Conservation (phyloP, 1,140 invertebrate species). For the Ceratina japonica region DNA sequence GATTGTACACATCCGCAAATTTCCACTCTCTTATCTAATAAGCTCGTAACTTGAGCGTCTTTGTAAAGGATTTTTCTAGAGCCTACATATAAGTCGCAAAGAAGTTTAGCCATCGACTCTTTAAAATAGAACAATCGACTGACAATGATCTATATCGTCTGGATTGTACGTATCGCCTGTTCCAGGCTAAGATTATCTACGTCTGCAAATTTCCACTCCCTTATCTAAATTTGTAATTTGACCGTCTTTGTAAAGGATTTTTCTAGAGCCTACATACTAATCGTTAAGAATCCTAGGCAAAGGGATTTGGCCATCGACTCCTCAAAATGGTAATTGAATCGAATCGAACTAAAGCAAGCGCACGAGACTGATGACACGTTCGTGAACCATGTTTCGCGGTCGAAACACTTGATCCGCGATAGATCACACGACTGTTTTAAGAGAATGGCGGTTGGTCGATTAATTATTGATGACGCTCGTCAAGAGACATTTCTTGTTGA, state of each 20-base stretch:
- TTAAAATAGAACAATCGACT: too few species aligned
- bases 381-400: too few species aligned
- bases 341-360: background rate
- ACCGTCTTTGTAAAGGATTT: slow-evolving; percentile 18
- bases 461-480: slow-evolving; percentile 29
- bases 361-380: background rate
- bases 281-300: background rate
- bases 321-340: too few species aligned
- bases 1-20: slow-evolving; percentile 40
- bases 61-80: slow-evolving; percentile 21
- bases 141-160: slow-evolving; percentile 21
- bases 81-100: too few species aligned
- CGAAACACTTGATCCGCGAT: slow-evolving; percentile 7
- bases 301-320: too few species aligned
- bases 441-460: slow-evolving; percentile 32
- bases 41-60: background rate
- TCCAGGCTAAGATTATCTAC: background rate
- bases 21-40: slow-evolving; percentile 59
- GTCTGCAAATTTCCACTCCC: slow-evolving; percentile 57
- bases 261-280: too few species aligned
- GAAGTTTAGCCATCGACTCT: too few species aligned
- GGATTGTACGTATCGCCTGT: background rate
- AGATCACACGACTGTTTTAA: background rate
- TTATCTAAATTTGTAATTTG: slow-evolving; percentile 41
- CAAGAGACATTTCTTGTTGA: slow-evolving; percentile 41